Conservation (phyloP, 1,140 invertebrate genomes). For the Phocides pigmalion region DNA sequence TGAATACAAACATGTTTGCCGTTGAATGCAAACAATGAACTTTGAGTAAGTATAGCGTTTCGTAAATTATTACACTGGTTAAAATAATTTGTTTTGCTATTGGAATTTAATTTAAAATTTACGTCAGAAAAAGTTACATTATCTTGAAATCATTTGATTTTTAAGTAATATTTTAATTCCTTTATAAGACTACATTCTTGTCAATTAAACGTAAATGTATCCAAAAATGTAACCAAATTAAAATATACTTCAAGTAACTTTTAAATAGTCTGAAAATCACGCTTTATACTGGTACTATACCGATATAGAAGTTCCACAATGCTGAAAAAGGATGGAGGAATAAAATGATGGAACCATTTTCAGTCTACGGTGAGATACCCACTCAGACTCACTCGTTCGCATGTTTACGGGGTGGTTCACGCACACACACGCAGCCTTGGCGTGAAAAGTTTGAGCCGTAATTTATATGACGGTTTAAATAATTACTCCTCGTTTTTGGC, state of each 20-base stretch:
- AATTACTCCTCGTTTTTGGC: constrained; percentile 82
- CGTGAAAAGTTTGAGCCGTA: constrained; percentile 82
- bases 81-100: background rate
- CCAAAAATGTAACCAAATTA: too few relatives aligned
- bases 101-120: background rate
- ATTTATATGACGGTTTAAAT: constrained; percentile 84
- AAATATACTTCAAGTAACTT: too few relatives aligned
- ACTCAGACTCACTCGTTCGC: constrained; percentile 46
- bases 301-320: constrained; percentile 65
- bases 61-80: background rate
- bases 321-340: constrained; percentile 77
- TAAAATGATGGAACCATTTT: constrained; percentile 79
- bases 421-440: constrained; percentile 50
- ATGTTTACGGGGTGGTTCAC: constrained; percentile 37
- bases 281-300: constrained; percentile 29
- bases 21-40: constrained; percentile 11
- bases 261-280: constrained; percentile 5
- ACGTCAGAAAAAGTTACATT: background rate
- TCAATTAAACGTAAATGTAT: too few relatives aligned
- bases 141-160: background rate
- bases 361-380: constrained; percentile 64
- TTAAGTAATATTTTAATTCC: too few relatives aligned
- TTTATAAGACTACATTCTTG: too few relatives aligned
- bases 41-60: constrained; percentile 6
- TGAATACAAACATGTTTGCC: constrained; percentile 24